Evolutionary conservation across 1,140 invertebrate species (phyloP), one percentile per base, ranked within the genome.

Genomic region (Pissodes strobi): DNA sequence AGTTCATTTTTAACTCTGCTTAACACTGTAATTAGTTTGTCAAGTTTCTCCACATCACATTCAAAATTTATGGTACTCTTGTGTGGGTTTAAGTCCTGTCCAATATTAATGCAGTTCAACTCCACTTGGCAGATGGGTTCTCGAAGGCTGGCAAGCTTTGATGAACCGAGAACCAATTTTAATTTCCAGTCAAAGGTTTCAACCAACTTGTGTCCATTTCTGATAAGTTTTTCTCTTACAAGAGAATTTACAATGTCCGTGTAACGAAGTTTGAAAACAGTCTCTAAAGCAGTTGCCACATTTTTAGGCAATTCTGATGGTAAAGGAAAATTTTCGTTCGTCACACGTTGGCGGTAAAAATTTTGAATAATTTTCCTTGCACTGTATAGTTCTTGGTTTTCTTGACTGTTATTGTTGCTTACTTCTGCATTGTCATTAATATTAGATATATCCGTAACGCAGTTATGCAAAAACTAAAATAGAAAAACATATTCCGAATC

Each of bases 131-230:
- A 41, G n/a, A 76, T 55, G 8, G 74, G 70, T 64, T 78, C 69
- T 43, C 68, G 66, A n/a, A 74, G 30, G 19, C 67, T 49, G 18
- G 66, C 53, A 37, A 75, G 60, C 25, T 69, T 73, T 12, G 76
- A 78, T 60, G 69, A 74, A 9, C 76, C 76, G 18, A 77, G 43
- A 4, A 78, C 52, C 76, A 75, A 78, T 62, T 76, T 77, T 25
- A 78, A 34, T 60, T 72, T 77, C 76, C 76, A 78, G 63, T 78
- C 75, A 43, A 74, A 68, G 65, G 72, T 74, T 68, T 75, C 68
- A 13, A 77, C 71, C 15, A 78, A 46, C 21, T 41, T 67, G 41
- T 68, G 51, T 48, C 65, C 65, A 45, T 39, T 66, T 8, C 65
- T 62, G 2, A 68, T 5, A 27, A 78, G 49, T 48, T 64, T 53